Base-by-base conservation (phyloP, 2,113 vertebrate genomes). In the Uria lomvia region DNA sequence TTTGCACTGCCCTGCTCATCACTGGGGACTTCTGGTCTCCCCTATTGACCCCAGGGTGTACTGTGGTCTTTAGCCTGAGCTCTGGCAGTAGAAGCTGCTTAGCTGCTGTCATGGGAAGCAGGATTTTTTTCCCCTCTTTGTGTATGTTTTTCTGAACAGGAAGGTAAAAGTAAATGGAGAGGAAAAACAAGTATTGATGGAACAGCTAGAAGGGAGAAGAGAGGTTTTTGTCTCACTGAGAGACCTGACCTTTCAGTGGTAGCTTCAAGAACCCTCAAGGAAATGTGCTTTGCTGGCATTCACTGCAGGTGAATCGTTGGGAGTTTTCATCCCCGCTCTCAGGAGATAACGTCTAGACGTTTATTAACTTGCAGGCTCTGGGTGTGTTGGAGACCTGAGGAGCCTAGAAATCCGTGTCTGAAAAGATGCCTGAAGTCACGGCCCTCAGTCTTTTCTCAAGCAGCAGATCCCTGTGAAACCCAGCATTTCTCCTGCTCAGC, bases 161-260 rank as follows among this genome's bases (percentile, higher is more conserved):
- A 86, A 78, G 30, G 73, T 76, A 93, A 94, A 96, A 95, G 89
- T 85, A 96, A 96, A 97, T 83, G 62, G 84, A 84, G 79, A 96
- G 73, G 92, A 94, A 96, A 93, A 96, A 79, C n/a, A 94, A 91
- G 73, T 90, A 96, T 90, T 92, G 95, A 97, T 90, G 92, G 85
- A 96, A 92, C 32, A 92, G 89, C 89, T 93, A 80, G 89, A 77
- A 95, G 73, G 83, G 60, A 93, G 81, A 94, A 79, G 79, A 83
- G 72, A 88, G 73, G 12, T 88, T 88, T 88, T 91, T 0, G 8
- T 92, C 71, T 94, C 89, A 63, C 82, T 82, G 92, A 92, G 92
- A 96, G 34, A 75, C 80, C 76, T 96, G 96, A 97, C 96, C 96
- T 97, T 97, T 97, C 93, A 79, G 58, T 86, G 67, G 91, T 81